These are phyloP conservation scores for Morinoia aosen DNA, from an alignment of 2,888 invertebrate species.

Conservation along the genomic window DNA sequence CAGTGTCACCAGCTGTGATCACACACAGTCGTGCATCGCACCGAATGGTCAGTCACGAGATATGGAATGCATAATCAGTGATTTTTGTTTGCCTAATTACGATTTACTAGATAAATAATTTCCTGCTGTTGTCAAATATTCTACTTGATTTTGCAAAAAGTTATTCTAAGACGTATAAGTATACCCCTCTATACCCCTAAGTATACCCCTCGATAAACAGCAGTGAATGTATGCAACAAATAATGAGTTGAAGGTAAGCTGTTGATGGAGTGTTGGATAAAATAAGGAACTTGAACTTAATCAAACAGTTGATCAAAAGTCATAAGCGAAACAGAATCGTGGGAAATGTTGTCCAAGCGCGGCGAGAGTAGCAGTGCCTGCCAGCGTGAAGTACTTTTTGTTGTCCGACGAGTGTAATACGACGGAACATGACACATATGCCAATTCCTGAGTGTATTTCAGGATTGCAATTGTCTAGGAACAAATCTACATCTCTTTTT, in stretches of 20 bases:
- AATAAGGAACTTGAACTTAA: neutral
- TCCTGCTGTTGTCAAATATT: neutral
- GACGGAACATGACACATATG: neutral
- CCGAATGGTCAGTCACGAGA: too few relatives aligned
- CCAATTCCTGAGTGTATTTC: neutral
- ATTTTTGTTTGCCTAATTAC: too few relatives aligned
- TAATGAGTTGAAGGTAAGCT: neutral
- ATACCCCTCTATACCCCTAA: too few relatives aligned
- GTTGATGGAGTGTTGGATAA: neutral
- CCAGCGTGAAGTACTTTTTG: neutral
- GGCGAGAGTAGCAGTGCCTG: too few relatives aligned
- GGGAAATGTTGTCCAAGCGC: too few relatives aligned
- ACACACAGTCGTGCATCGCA: too few relatives aligned
- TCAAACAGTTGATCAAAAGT: neutral
- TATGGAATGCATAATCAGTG: too few relatives aligned
- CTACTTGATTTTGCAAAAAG: neutral
- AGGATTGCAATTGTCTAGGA: neutral
- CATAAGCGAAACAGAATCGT: too few relatives aligned
- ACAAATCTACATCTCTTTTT: neutral
- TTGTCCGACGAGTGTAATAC: too few relatives aligned
- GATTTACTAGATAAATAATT: neutral
- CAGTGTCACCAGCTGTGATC: too few relatives aligned
- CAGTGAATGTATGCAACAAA: neutral
- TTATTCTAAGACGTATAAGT: too few relatives aligned
- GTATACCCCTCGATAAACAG: neutral